Base-by-base conservation (phyloP, 2,888 invertebrate genomes). In the Siphonodentalium dalli region DNA sequence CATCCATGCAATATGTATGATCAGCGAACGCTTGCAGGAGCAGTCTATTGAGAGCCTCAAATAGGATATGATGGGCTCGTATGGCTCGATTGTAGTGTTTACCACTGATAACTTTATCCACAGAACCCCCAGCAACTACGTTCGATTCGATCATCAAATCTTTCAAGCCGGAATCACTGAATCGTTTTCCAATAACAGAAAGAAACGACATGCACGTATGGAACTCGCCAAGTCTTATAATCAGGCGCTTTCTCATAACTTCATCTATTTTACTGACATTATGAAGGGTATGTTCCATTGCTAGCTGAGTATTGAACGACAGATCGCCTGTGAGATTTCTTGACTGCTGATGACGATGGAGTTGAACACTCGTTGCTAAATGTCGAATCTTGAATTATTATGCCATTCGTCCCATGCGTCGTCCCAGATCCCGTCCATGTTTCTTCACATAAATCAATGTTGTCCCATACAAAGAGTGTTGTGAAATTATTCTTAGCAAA, bases 251-350 rank as follows among this genome's bases (percentile, higher is more conserved):
- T 3, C 3, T 24, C 7, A 35, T 20, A 11, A 24, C n/a, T 13
- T 20, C 28, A 35, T 50, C 26, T 28, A 27, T 47, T 43, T 46
- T 53, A 20, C 47, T 26, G 18, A 56, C 53, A 20, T 54, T 29
- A 20, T 48, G 52, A 15, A 52, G 52, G 21, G 44, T 55, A 18
- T 33, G 18, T 23, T 53, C 52, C 3, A 54, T 54, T 9, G 39
- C 39, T n/a, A 39, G 54, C 23, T 54, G 50, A 43, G 51, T 53
- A 3, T 53, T 46, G n/a, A 53, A n/a, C n/a, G n/a, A n/a, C n/a
- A n/a, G n/a, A n/a, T n/a, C n/a, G n/a, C n/a, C n/a, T n/a, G n/a
- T n/a, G n/a, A n/a, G n/a, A n/a, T n/a, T n/a, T n/a, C n/a, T n/a
- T n/a, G n/a, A n/a, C n/a, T n/a, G n/a, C n/a, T n/a, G n/a, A n/a